Evolutionary conservation across 2,113 vertebrate genomes (phyloP), one percentile per base, ranked within the genome.

Genomic region (Corvus cornix): DNA sequence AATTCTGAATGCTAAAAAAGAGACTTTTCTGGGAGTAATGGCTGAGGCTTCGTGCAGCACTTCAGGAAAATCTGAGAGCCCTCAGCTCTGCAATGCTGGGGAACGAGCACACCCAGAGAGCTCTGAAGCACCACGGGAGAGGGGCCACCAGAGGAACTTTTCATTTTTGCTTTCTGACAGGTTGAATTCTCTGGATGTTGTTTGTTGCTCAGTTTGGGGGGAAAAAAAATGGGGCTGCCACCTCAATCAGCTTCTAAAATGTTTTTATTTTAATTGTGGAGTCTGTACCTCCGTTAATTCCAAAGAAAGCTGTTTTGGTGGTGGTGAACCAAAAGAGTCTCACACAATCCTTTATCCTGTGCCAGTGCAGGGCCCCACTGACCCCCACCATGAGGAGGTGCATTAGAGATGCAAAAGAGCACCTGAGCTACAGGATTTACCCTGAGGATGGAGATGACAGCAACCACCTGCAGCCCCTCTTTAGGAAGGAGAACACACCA

Each of bases 341-440:
- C 26, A 21, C 7, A 16, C 55, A 66, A 30, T 43, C 31, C 20
- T 78, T 46, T 28, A 3, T 43, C 15, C 18, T 51, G 28, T 15
- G 13, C 2, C 9, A 18, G 39, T 0, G 1, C 41, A 59, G 70
- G 48, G 35, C 28, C 53, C 28, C n/a, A 3, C 27, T 78, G 56
- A 56, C 13, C 23, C 22, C 35, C 14, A 3, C 9, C n/a, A 1
- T 0, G 28, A 56, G 41, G 53, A 52, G 31, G 23, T 67, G n/a
- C 13, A 7, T 2, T 49, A 10, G 26, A 8, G 67, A 12, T 51
- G 13, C 28, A 53, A 28, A 59, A 12, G 15, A 62, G 19, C 35
- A 26, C 31, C 64, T 62, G 28, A 22, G 12, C 35, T 13, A 3
- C 46, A 53, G 63, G 6, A 43, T 59, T 90, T 31, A 3, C 41